Evolutionary conservation across 2,888 invertebrate genomes (phyloP), one percentile per base, ranked within the genome.

Genomic region (Neocrepidodera transversa): DNA sequence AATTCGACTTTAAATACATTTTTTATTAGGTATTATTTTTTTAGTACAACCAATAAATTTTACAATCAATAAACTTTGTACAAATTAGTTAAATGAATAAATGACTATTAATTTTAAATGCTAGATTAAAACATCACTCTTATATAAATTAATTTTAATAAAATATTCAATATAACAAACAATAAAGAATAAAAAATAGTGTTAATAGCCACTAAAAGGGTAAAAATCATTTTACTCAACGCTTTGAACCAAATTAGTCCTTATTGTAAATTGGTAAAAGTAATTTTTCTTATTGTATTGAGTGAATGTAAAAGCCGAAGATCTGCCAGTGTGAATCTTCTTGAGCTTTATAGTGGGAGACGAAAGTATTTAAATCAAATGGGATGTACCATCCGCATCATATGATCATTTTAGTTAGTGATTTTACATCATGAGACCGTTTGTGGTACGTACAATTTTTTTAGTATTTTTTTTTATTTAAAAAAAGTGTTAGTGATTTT

Each of bases 341-440:
- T 26, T 26, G 36, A 36, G 36, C 14, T 13, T 17, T 35, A 16
- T 57, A 63, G 68, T 68, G 70, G 70, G 70, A 70, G 68, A 67
- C 58, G 58, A 63, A 40, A 58, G 62, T 70, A 70, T 70, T 70
- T 68, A 68, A 68, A 65, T 64, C 63, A 65, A 65, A 61, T 59
- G 68, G 70, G 71, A 73, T 74, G 71, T 73, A 76, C 73, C 71
- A 66, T 68, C 65, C 56, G 61, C 67, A 67, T 70, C 71, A 75
- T 76, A 74, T 74, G 73, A 74, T 74, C 74, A 72, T 62, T 54
- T 36, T 71, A 71, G 74, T 75, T 68, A 71, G 76, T 76, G 75
- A 70, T 64, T 72, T 71, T 68, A 62, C 68, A 74, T 69, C 72
- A 77, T 77, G 77, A 76, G 72, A 75, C 74, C 75, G 63, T 75